Evolutionary conservation across 2,113 vertebrate genomes (phyloP).

Genomic region (Misgurnus mizolepis): DNA sequence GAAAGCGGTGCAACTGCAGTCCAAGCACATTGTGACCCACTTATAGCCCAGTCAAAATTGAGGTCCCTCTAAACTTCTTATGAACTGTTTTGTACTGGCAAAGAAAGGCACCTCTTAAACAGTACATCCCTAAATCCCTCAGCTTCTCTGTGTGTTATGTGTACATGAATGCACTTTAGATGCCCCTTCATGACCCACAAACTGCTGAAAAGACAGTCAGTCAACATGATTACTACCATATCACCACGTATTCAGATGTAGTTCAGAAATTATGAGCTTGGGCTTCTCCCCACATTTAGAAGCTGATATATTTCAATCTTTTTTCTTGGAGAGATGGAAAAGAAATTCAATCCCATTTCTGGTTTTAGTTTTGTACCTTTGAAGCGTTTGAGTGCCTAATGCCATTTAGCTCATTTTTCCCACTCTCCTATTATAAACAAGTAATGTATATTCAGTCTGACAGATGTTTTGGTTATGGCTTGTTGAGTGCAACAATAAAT

Average conservation of each 20-base stretch:
- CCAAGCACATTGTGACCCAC: constrained; percentile 45
- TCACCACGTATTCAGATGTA: constrained; percentile 29
- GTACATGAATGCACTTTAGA: constrained; percentile 17
- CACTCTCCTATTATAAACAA: constrained; percentile 51
- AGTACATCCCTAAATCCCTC: constrained; percentile 45
- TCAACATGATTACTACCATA: constrained; percentile 30
- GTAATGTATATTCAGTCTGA: constrained; percentile 36
- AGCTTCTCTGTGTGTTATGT: not conserved
- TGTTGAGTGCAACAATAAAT: constrained; percentile 54
- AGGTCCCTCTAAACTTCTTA: constrained; percentile 45
- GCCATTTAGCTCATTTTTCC: constrained; percentile 37
- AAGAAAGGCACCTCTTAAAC: constrained; percentile 19
- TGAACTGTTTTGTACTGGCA: constrained; percentile 52
- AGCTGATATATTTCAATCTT: constrained; percentile 27
- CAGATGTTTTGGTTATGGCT: constrained; percentile 44
- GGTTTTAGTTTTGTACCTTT: constrained; percentile 38
- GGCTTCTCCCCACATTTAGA: constrained; percentile 22
- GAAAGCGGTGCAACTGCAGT: constrained; percentile 7
- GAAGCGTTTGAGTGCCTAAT: constrained; percentile 45
- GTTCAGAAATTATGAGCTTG: constrained; percentile 40
- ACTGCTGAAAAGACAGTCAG: constrained; percentile 24
- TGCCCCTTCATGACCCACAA: constrained; percentile 3
- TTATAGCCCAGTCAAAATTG: constrained; percentile 38
- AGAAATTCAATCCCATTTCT: constrained; percentile 29
- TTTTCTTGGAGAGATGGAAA: not conserved